Conservation (phyloP, 2,888 invertebrate genomes). For the Tethea ocularis region DNA sequence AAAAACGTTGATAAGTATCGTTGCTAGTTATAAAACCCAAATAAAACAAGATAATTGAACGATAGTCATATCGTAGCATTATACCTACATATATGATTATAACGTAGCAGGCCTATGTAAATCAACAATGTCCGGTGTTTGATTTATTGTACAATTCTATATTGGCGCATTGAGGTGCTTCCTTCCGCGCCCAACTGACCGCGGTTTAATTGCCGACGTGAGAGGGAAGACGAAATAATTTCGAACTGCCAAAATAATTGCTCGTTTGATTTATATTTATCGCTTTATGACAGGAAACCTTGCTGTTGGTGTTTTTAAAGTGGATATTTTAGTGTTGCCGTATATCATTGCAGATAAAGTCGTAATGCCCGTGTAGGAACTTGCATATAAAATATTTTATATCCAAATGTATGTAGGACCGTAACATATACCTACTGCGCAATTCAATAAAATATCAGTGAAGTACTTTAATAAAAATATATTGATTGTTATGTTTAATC, state of each 20-base stretch:
- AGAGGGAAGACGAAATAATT: slow-evolving; percentile 63
- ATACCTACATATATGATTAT: slow-evolving; percentile 36
- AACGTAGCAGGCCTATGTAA: slow-evolving; percentile 52
- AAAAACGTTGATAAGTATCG: no score
- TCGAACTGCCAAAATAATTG: slow-evolving; percentile 56
- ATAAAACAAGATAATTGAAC: background rate
- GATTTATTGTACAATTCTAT: slow-evolving; percentile 63
- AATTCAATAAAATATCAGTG: background rate
- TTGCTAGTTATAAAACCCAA: no score
- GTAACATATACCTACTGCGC: slow-evolving; percentile 7
- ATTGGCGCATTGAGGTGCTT: slow-evolving; percentile 58
- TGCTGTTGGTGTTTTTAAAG: slow-evolving; percentile 58
- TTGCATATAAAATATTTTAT: slow-evolving; percentile 25
- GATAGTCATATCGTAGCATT: background rate
- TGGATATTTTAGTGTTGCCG: slow-evolving; percentile 54
- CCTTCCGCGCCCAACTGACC: slow-evolving; percentile 57
- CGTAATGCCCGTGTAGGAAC: slow-evolving; percentile 34
- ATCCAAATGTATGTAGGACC: background rate
- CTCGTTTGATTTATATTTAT: slow-evolving; percentile 62
- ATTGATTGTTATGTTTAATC: background rate
- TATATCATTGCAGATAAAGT: slow-evolving; percentile 44
- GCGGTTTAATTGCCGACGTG: slow-evolving; percentile 58
- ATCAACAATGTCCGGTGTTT: slow-evolving; percentile 56
- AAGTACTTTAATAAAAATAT: background rate
- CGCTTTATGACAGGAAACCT: slow-evolving; percentile 58